Base-by-base conservation (phyloP, 2,888 invertebrate genomes). In the Caenorhabditis parvicauda region DNA sequence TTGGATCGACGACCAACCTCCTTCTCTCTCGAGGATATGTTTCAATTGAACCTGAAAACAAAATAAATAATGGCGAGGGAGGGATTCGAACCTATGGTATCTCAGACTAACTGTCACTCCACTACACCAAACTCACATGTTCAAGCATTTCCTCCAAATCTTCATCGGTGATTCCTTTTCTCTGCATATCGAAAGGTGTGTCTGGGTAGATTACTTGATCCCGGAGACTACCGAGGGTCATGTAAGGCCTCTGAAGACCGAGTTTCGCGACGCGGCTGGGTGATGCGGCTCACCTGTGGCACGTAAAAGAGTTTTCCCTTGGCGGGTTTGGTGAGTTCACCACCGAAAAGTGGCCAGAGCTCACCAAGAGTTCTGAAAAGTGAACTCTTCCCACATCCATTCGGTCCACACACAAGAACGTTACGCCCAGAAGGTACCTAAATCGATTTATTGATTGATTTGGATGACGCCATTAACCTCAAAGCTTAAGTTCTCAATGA, bases 181-280 rank as follows among this genome's bases (percentile, higher is more conserved):
- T 82, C 46, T 84, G 84, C 89, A 90, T 88, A 69, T 89, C 89
- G 9, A 87, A 87, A 5, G 86, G 82, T 0, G 89, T 88, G 67
- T 94, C 90, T 0, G 96, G 96, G 83, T 96, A 98, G 65, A 94
- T 94, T 54, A 76, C 69, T 83, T 98, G 96, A 84, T 96, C 95
- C 27, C 92, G 86, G 5, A 94, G 85, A 19, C 90, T 90, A 28
- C 93, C 96, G 67, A 92, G 88, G 0, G 93, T 92, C 93, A 96
- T 93, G 85, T 96, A 96, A 0, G 96, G 96, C 74, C 94, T 52
- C 54, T 84, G 50, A 27, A 49, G 39, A 28, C 12, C 3, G 7
- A 19, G 12, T 12, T 22, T 25, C 19, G n/a, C 6, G 9, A 17
- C 7, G 7, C 41, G n/a, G 9, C 32, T 5, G 17, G n/a, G n/a